Evolutionary conservation across 35 echinoderm and acorn worm genomes (phyloP), one percentile per base, ranked within the genome.

Genomic region (Eucidaris tribuloides): DNA sequence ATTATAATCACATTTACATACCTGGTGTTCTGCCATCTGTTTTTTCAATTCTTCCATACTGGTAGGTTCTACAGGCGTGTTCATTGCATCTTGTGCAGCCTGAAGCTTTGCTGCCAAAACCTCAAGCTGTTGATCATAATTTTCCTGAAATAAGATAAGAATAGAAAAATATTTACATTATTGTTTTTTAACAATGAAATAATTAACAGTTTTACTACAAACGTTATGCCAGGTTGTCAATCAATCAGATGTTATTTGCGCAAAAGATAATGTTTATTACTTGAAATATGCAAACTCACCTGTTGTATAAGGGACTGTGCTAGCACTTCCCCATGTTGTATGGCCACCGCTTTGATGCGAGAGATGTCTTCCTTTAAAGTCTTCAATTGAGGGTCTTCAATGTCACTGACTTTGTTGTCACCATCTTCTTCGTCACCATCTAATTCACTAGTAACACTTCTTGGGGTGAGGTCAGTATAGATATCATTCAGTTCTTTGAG

Each of bases 281-380:
- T n/a, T n/a, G n/a, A n/a, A n/a, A n/a, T n/a, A n/a, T n/a, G n/a
- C n/a, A 15, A 32, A 78, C 77, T 78, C 42, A 88, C 93, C 89
- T 96, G 84, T 64, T 91, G 93, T 35, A 92, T 35, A 15, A 91
- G 81, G 48, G 84, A 82, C 29, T 92, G 59, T 80, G 84, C 34
- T 25, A 96, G 76, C 33, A 92, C 71, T 15, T 91, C 76, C 40
- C 65, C 89, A 45, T 91, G 89, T 38, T 92, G 82, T 35, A 78
- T 48, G n/a, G 84, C 84, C 37, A 96, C 85, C 42, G 83, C 80
- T 50, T 76, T 77, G 19, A 96, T 58, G 56, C 83, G 70, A 30
- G 91, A 58, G 19, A 91, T 58, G 5, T 96, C 85, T 40, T 34
- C 58, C 42, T 82, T 81, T 17, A 91, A 49, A 11, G 83, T 58